Evolutionary conservation across 2,113 vertebrate species (phyloP).

Genomic region (Meleagris gallopavo): DNA sequence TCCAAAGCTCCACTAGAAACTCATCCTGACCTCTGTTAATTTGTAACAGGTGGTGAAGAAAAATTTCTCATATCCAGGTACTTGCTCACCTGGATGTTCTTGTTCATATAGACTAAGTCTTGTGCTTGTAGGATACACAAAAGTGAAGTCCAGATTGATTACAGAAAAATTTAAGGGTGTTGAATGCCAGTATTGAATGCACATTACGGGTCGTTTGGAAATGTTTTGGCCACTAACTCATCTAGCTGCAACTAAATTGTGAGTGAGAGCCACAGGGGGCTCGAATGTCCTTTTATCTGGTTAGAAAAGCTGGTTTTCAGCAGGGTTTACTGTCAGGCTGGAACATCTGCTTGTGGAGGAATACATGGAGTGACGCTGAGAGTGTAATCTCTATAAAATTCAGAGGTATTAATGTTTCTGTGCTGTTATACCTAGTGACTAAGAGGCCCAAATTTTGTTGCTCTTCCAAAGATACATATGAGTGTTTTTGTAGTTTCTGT

Average conservation of each 20-base stretch:
- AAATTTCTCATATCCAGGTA: background rate
- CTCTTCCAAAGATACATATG: background rate
- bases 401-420: background rate
- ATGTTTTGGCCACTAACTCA: background rate
- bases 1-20: background rate
- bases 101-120: background rate
- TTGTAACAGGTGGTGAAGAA: background rate
- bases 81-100: accelerated
- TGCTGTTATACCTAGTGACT: background rate
- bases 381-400: background rate
- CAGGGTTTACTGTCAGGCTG: background rate
- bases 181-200: background rate
- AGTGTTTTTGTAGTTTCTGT: background rate
- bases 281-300: background rate
- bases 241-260: background rate
- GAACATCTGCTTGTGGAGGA: background rate
- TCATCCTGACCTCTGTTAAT: background rate
- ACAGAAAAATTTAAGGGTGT: background rate
- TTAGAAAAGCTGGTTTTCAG: background rate
- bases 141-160: background rate
- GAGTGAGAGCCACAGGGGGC: background rate
- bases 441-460: background rate
- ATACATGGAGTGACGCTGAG: background rate
- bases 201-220: background rate
- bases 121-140: background rate